These are phyloP conservation scores for Piezodorus guildinii DNA, from an alignment of 1,140 invertebrate genomes.

Conservation along the genomic window DNA sequence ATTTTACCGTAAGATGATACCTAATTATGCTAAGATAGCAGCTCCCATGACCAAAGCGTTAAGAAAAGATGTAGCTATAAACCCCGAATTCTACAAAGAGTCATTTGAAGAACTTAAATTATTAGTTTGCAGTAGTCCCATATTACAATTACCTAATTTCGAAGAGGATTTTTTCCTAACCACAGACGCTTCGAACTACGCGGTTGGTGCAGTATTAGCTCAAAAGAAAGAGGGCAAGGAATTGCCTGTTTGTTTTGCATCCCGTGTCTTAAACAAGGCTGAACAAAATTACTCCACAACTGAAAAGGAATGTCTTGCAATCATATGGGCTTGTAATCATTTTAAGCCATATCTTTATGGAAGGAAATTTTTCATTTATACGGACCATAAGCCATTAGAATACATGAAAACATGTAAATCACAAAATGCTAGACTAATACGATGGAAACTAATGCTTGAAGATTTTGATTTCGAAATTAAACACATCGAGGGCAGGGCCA, in stretches of 20 bases:
- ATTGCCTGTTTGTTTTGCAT: constrained; percentile 31
- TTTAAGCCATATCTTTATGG: constrained; percentile 37
- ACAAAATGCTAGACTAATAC: constrained; percentile 22
- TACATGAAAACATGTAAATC: constrained; percentile 37
- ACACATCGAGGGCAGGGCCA: constrained; percentile 30
- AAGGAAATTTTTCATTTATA: constrained; percentile 31
- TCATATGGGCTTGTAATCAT: constrained; percentile 34
- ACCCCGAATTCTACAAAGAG: constrained; percentile 18
- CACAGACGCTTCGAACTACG: constrained; percentile 24
- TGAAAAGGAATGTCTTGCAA: constrained; percentile 35
- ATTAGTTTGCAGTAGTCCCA: constrained; percentile 31
- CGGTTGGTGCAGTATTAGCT: constrained; percentile 23
- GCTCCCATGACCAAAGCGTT: constrained; percentile 31
- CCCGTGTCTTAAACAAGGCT: constrained; percentile 27
- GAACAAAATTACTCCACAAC: constrained; percentile 30
- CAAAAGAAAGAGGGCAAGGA: constrained; percentile 30
- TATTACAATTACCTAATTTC: constrained; percentile 31
- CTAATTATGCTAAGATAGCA: constrained; percentile 30
- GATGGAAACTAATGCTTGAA: constrained; percentile 26
- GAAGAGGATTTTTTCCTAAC: constrained; percentile 28
- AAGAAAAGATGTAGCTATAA: constrained; percentile 26
- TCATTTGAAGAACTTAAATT: constrained; percentile 34
- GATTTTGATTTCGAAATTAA: constrained; percentile 26
- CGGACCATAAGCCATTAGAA: constrained; percentile 38
- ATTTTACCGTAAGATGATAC: constrained; percentile 32